These are phyloP conservation scores for Scleropages formosus DNA, from an alignment of 2,797 vertebrate genomes.

Conservation along the genomic window DNA sequence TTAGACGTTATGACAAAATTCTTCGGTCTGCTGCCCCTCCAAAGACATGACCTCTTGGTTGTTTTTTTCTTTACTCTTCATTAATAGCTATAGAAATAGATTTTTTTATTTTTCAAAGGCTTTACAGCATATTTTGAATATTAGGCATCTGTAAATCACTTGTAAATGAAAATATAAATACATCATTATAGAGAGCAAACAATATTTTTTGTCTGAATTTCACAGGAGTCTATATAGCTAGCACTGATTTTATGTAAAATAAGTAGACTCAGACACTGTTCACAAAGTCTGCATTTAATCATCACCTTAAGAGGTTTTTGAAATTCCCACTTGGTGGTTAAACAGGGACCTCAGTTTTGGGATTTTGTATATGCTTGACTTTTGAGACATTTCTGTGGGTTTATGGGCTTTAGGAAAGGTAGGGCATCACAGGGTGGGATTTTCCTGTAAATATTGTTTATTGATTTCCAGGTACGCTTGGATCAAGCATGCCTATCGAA, in stretches of 20 bases:
- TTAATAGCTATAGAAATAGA: slow-evolving; percentile 75
- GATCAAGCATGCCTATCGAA: slow-evolving; percentile 37
- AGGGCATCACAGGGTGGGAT: slow-evolving; percentile 7
- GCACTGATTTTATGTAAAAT: slow-evolving; percentile 70
- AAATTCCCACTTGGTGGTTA: slow-evolving; percentile 34
- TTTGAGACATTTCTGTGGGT: slow-evolving; percentile 18
- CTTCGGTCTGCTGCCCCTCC: slow-evolving; percentile 73
- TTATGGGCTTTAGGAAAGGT: slow-evolving; percentile 1
- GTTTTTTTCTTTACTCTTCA: slow-evolving; percentile 50
- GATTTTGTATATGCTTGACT: slow-evolving; percentile 40
- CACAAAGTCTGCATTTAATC: slow-evolving; percentile 62
- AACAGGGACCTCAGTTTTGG: slow-evolving; percentile 42
- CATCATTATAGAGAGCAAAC: slow-evolving; percentile 73
- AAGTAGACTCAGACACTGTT: slow-evolving; percentile 72
- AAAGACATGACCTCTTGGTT: slow-evolving; percentile 68
- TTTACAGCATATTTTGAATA: slow-evolving; percentile 80
- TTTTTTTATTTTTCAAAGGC: slow-evolving; percentile 69
- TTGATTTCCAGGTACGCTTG: slow-evolving; percentile 43
- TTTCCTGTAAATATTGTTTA: slow-evolving; percentile 34
- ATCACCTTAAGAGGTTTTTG: slow-evolving; percentile 43
- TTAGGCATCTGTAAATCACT: slow-evolving; percentile 78
- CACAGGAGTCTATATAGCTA: slow-evolving; percentile 75
- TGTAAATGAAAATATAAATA: slow-evolving; percentile 77
- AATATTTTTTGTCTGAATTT: slow-evolving; percentile 80
- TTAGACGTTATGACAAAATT: slow-evolving; percentile 55